Conservation (phyloP, 2,888 invertebrate genomes). For the Amblyjoppa proteus region DNA sequence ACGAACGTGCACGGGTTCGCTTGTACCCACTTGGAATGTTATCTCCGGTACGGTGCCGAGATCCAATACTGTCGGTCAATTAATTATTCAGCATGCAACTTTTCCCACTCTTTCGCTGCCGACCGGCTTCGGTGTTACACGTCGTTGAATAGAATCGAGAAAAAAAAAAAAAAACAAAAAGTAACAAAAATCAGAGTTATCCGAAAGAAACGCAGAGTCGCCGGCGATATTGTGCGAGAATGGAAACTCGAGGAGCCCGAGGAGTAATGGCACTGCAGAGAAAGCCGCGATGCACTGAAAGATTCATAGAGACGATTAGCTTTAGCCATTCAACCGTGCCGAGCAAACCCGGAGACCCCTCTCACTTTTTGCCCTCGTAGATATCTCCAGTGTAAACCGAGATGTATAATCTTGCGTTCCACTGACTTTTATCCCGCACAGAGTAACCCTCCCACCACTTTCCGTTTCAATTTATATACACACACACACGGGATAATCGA, state of each 20-base stretch:
- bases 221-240: not conserved
- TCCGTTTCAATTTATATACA: constrained; percentile 67
- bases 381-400: constrained; percentile 35
- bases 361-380: constrained; percentile 40
- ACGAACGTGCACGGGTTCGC: constrained; percentile 19
- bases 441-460: constrained; percentile 43
- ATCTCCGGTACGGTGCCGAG: constrained; percentile 21
- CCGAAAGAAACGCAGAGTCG: not conserved
- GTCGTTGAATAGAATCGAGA: constrained; percentile 2
- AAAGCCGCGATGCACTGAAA: constrained; percentile 65
- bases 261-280: constrained; percentile 42
- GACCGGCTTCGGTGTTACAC: not conserved
- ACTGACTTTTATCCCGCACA: constrained; percentile 48
- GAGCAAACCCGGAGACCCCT: constrained; percentile 54
- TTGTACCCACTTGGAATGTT: constrained; percentile 23
- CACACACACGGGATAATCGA: constrained; percentile 16
- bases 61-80: constrained; percentile 31
- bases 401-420: constrained; percentile 41
- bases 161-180: not conserved
- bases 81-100: not conserved
- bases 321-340: constrained; percentile 58
- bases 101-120: not conserved
- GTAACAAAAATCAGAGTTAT: not conserved
- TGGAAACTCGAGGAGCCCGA: not conserved
- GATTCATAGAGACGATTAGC: constrained; percentile 68